A percentile compares a stretch with the other conserved stretches of the same genome.
Evolutionary conservation across 2,888 invertebrate species (phyloP).

Genomic region (Ophonus ardosiacus): DNA sequence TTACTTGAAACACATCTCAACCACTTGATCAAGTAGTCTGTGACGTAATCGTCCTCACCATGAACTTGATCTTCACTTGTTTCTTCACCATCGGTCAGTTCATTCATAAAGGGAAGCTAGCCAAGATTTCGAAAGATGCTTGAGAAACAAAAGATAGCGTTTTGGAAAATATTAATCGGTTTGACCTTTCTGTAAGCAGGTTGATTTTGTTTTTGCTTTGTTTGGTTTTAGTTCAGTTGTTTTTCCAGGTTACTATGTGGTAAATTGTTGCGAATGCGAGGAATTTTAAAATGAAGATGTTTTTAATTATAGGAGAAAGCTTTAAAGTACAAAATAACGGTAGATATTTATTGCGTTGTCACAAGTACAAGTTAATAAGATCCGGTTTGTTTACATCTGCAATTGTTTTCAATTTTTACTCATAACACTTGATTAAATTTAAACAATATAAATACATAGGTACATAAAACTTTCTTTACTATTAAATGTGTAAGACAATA

Average conservation of each 20-base stretch:
- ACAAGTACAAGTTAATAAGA: conserved; percentile 40
- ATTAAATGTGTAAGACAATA: conserved; percentile 18
- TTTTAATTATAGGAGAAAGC: conserved; percentile 42
- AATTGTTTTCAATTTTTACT: conserved; percentile 30
- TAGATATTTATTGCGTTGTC: conserved; percentile 41
- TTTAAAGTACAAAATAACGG: conserved; percentile 30
- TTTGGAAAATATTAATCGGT: background rate
- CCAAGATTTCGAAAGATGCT: conserved; percentile 6
- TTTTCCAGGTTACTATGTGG: background rate
- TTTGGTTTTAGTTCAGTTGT: conserved; percentile 11
- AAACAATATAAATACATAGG: background rate
- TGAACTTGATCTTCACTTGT: conserved; percentile 20
- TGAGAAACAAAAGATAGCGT: conserved; percentile 3
- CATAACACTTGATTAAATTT: conserved; percentile 1
- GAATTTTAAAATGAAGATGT: conserved; percentile 42
- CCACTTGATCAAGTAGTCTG: conserved; percentile 30
- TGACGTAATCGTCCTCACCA: conserved; percentile 28
- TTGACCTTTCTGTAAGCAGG: background rate
- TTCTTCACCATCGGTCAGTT: conserved; percentile 25
- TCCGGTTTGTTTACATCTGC: conserved; percentile 42
- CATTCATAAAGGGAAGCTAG: conserved; percentile 32
- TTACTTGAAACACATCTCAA: conserved; percentile 26
- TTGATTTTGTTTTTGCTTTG: background rate
- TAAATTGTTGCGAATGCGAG: conserved; percentile 10
- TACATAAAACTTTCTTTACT: background rate